Base-by-base conservation (phyloP, 2,113 vertebrate genomes). In the Cynopterus brachyotis region DNA sequence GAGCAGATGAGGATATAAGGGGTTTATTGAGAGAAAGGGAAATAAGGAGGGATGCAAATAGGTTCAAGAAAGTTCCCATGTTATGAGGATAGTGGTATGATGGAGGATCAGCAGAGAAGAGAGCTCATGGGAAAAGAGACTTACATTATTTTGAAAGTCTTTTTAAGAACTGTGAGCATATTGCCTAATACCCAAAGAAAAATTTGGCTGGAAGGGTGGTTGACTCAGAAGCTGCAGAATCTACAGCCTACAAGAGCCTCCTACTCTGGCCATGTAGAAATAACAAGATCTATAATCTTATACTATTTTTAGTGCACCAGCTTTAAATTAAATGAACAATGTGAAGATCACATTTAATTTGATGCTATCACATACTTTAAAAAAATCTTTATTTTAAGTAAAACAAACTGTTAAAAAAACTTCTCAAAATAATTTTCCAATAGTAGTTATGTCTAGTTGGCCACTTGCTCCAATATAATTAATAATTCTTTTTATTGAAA, bases 141-240 rank as follows among this genome's bases (percentile, higher is more conserved):
- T 15, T 69, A 37, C 12, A 32, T n/a, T 67, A 76, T 28, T 69
- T 89, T 32, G n/a, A 37, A 73, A 89, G 32, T 69, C 24, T 73
- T 57, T 89, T 73, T 85, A 64, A 67, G 80, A 89, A 96, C 82
- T 81, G 30, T 70, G 79, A 32, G 60, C 50, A 81, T 2, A 2
- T 59, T 89, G 22, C 80, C 40, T 62, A 40, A 69, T n/a, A 89
- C 69, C n/a, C 30, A 28, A 50, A 73, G n/a, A 40, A 72, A 79
- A 92, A 42, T 37, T n/a, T 60, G 84, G 59, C 50, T 72, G 32
- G 73, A 89, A 47, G 50, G 12, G 13, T 64, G 53, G 30, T 12
- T 96, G 89, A 93, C 64, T 93, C 92, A 96, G 89, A 89, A 64
- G 35, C 79, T 76, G n/a, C 42, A 70, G 59, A 70, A 50, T 64